phyloP scores from a whole-genome alignment of 2,888 invertebrate genomes.

The Tipula helvola region DNA sequence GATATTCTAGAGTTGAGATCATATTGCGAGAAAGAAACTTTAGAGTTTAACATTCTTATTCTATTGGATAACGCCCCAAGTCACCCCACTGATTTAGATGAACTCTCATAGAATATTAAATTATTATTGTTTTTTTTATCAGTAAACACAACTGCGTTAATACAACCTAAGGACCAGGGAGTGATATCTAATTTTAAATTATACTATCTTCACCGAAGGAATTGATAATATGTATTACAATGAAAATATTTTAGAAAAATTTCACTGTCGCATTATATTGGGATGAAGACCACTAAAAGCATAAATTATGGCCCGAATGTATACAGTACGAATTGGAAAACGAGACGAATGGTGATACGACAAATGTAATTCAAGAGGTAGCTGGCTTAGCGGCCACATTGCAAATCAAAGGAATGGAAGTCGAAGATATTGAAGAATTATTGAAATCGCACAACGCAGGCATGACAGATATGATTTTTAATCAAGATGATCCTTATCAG shows the following conservation, averaged over 20 bases:
- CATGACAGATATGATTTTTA: constrained; percentile 14
- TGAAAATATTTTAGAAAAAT: constrained; percentile 5
- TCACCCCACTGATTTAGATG: neutral
- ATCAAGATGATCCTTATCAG: constrained; percentile 9
- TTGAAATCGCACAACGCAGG: constrained; percentile 18
- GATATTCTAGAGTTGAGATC: constrained; percentile 18
- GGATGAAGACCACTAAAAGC: constrained; percentile 17
- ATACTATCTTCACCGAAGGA: constrained; percentile 15
- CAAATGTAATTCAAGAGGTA: constrained; percentile 17
- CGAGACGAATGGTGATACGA: constrained; percentile 14
- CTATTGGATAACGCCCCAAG: neutral
- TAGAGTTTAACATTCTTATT: neutral
- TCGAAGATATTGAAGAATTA: constrained; percentile 16
- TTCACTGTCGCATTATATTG: constrained; percentile 13
- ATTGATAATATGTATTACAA: neutral
- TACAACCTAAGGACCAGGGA: neutral
- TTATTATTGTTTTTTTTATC: constrained; percentile 6
- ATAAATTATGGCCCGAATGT: constrained; percentile 9
- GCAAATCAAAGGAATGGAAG: neutral
- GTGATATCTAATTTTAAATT: neutral
- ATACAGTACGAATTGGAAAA: neutral
- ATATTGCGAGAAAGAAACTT: constrained; percentile 15
- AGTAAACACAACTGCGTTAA: neutral
- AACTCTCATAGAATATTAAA: neutral
- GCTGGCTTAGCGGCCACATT: constrained; percentile 16